A percentile compares a stretch with the other conserved stretches of the same genome.
Evolutionary conservation across 1,140 invertebrate species (phyloP).

Genomic region (Drosophila elegans): DNA sequence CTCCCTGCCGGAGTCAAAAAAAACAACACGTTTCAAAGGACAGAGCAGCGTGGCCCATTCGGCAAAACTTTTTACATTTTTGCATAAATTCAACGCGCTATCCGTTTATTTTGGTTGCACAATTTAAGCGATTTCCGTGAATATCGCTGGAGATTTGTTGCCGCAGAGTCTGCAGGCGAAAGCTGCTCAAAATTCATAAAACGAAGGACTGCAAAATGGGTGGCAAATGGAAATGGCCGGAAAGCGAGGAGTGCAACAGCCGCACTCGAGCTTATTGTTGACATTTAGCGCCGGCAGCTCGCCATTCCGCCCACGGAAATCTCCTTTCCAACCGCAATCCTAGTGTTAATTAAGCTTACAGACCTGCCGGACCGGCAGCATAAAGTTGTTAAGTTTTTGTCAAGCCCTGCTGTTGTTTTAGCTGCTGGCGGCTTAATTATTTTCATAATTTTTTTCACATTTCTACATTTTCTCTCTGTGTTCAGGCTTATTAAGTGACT

Average conservation of each 20-base stretch:
- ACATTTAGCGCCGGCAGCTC: slow-evolving; percentile 38
- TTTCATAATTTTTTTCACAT: slow-evolving; percentile 47
- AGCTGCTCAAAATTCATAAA: slow-evolving; percentile 59
- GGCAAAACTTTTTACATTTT: slow-evolving; percentile 43
- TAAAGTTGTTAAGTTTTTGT: slow-evolving; percentile 75
- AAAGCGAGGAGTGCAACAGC: slow-evolving; percentile 41
- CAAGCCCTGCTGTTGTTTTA: slow-evolving; percentile 40
- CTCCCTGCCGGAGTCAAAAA: slow-evolving; percentile 32
- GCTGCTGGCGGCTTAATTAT: slow-evolving; percentile 69
- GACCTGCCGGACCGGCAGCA: slow-evolving; percentile 50
- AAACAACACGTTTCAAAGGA: slow-evolving; percentile 19
- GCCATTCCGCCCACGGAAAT: slow-evolving; percentile 14
- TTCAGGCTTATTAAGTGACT: slow-evolving; percentile 10
- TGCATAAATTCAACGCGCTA: slow-evolving; percentile 58
- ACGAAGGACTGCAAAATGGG: slow-evolving; percentile 2
- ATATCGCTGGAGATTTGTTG: slow-evolving; percentile 57
- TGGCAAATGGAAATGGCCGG: slow-evolving; percentile 12
- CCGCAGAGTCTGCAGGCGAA: slow-evolving; percentile 46
- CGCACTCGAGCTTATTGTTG: slow-evolving; percentile 58
- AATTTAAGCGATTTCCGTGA: slow-evolving; percentile 53
- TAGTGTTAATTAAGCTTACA: slow-evolving; percentile 73
- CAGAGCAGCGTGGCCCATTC: slow-evolving; percentile 7
- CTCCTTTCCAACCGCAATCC: slow-evolving; percentile 13
- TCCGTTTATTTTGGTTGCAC: slow-evolving; percentile 39
- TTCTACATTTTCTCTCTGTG: slow-evolving; percentile 36